These are phyloP conservation scores for Cryptotermes secundus DNA, from an alignment of 1,140 invertebrate species.

Conservation along the genomic window DNA sequence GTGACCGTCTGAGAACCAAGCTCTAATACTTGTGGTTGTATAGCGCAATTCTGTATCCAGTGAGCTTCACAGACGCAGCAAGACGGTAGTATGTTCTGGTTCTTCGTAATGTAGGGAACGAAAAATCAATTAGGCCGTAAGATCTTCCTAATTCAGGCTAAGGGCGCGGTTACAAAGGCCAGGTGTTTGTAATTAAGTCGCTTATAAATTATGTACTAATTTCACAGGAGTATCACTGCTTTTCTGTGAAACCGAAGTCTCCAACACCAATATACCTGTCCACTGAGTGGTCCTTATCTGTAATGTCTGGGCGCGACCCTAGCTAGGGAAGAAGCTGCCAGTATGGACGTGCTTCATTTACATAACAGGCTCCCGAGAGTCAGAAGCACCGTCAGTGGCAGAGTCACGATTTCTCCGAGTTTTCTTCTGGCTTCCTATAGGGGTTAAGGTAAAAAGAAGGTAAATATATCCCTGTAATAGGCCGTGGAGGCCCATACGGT, in stretches of 20 bases:
- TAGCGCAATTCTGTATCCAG: no score
- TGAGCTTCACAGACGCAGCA: no score
- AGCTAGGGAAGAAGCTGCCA: not conserved
- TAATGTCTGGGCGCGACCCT: not conserved
- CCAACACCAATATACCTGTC: not conserved
- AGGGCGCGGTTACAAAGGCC: not conserved
- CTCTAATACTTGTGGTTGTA: no score
- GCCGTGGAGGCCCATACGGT: no score
- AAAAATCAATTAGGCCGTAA: not conserved
- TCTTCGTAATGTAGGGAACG: no score
- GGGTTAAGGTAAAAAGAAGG: no score
- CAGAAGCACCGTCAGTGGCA: not conserved
- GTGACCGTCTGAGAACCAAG: no score
- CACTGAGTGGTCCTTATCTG: not conserved
- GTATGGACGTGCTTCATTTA: not conserved
- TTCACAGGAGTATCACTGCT: not conserved
- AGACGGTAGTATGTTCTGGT: no score
- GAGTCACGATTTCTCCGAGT: not conserved
- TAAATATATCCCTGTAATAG: no score
- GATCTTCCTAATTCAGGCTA: no score
- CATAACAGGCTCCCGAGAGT: not conserved
- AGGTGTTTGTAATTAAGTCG: not conserved
- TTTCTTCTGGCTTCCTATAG: not conserved
- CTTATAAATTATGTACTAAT: not conserved
- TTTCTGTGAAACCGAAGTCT: not conserved